A percentile compares a stretch with the other conserved stretches of the same genome.
Conservation (phyloP, 1,140 invertebrate species). For the Galendromus occidentalis region DNA sequence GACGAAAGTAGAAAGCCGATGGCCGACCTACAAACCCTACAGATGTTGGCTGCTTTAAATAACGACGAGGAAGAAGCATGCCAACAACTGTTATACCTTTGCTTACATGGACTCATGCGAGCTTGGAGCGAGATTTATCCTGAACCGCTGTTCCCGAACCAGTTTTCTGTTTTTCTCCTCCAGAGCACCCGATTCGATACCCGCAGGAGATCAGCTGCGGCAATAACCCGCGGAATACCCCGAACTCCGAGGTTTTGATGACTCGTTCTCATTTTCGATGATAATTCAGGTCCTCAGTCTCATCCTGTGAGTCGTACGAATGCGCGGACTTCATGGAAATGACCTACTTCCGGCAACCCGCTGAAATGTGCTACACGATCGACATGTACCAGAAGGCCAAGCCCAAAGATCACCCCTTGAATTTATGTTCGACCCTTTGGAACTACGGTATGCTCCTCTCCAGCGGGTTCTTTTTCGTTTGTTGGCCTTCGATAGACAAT, state of each 20-base stretch:
- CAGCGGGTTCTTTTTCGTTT: too few relatives aligned
- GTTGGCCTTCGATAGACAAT: too few relatives aligned
- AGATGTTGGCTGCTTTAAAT: too few relatives aligned
- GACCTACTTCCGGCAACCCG: background rate
- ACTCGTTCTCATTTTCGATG: background rate
- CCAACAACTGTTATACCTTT: too few relatives aligned
- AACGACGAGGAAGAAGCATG: too few relatives aligned
- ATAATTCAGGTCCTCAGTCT: background rate
- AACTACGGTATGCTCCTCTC: background rate
- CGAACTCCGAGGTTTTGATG: background rate
- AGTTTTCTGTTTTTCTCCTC: too few relatives aligned
- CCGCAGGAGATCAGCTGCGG: background rate
- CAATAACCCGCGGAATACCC: background rate
- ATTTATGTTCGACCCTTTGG: background rate
- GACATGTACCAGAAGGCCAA: background rate
- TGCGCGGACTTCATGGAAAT: background rate
- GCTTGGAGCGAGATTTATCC: too few relatives aligned
- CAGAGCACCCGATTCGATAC: background rate
- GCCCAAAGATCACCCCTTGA: background rate
- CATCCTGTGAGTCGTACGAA: background rate
- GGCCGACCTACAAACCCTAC: too few relatives aligned
- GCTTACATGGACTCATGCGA: too few relatives aligned
- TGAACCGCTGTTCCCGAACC: too few relatives aligned
- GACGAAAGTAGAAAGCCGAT: too few relatives aligned
- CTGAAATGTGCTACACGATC: background rate